Percentiles rank a stretch among this genome's conserved stretches.
These are phyloP conservation scores for Hirtodrosophila confusa DNA, from an alignment of 2,888 invertebrate species.

Conservation along the genomic window DNA sequence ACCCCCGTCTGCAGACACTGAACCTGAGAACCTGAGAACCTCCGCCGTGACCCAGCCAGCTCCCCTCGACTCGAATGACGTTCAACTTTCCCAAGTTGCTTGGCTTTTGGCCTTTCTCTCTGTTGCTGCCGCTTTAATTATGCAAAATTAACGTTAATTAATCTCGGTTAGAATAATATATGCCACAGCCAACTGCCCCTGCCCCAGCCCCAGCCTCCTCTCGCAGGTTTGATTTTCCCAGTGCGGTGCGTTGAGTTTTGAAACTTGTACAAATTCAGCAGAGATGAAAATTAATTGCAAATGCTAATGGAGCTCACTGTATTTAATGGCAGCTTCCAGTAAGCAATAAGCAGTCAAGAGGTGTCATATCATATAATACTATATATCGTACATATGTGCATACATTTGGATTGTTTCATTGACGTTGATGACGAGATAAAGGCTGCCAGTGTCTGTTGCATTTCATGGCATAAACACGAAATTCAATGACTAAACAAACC, in stretches of 20 bases:
- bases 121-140: constrained; percentile 63
- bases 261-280: constrained; percentile 60
- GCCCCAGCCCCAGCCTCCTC: no score
- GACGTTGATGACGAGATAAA: constrained; percentile 45
- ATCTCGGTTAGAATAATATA: constrained; percentile 65
- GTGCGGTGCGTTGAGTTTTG: constrained; percentile 30
- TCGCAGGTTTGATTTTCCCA: background rate
- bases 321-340: constrained; percentile 35
- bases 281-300: constrained; percentile 68
- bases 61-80: constrained; percentile 11
- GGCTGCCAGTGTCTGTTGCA: constrained; percentile 34
- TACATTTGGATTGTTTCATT: constrained; percentile 39
- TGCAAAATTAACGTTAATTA: constrained; percentile 81
- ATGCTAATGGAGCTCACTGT: constrained; percentile 59
- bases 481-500: constrained; percentile 52
- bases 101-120: constrained; percentile 40
- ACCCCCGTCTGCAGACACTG: constrained; percentile 65
- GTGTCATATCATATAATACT: constrained; percentile 26
- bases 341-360: constrained; percentile 8
- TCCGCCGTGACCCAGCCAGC: constrained; percentile 20
- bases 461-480: constrained; percentile 23
- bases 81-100: constrained; percentile 41
- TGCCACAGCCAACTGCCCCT: no score
- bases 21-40: constrained; percentile 43
- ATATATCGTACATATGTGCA: constrained; percentile 22